Conservation (phyloP, 2,113 vertebrate species). For the Anguilla japonica region DNA sequence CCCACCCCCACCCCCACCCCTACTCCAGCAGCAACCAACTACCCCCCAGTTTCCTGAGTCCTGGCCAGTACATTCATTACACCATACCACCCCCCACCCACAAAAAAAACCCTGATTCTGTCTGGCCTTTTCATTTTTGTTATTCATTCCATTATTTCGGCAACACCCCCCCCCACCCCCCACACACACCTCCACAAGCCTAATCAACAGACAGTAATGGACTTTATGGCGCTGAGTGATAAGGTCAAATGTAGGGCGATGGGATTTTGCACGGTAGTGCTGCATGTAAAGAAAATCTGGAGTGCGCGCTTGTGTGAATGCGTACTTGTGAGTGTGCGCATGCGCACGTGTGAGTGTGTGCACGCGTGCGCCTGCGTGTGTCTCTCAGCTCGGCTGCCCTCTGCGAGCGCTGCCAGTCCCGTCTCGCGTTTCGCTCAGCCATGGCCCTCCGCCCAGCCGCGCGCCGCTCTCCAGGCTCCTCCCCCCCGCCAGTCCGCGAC, state of each 20-base stretch:
- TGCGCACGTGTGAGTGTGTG: not conserved
- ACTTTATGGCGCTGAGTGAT: not conserved
- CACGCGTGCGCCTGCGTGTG: not conserved
- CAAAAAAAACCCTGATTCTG: conserved; percentile 34
- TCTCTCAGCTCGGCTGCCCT: not conserved
- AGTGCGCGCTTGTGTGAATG: not conserved
- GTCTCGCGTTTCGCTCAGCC: not conserved
- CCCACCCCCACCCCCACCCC: conserved; percentile 50
- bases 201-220: not conserved
- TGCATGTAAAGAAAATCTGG: not conserved
- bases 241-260: not conserved
- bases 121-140: not conserved
- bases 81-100: conserved; percentile 40
- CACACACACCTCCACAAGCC: too few species aligned
- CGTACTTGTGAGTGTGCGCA: too few species aligned
- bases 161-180: too few species aligned
- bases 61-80: conserved; percentile 30
- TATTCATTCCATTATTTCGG: too few species aligned
- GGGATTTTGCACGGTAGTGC: not conserved
- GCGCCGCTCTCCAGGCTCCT: not conserved
- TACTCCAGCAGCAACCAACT: conserved; percentile 52
- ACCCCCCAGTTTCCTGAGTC: conserved; percentile 26
- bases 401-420: not conserved
- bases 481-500: not conserved
- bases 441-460: conserved; percentile 27